Conservation (phyloP, 2,888 invertebrate genomes). For the Dione vanillae region DNA sequence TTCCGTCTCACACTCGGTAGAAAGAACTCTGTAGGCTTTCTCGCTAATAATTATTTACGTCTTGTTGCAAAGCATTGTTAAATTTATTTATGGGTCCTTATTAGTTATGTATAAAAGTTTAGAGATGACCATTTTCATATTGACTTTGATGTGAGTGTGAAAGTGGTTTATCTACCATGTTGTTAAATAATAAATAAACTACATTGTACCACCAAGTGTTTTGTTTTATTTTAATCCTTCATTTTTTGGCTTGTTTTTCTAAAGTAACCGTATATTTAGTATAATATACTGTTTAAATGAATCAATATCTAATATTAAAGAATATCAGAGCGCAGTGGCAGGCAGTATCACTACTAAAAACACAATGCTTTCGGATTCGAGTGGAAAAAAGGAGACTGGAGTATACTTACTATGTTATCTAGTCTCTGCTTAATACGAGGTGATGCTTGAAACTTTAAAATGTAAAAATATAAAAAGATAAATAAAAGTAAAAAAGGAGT, state of each 20-base stretch:
- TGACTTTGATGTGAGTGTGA: constrained; percentile 70
- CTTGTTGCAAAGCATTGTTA: constrained; percentile 75
- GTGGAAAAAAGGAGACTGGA: too few species aligned
- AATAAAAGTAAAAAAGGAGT: background rate
- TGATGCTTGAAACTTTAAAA: background rate
- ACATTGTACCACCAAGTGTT: constrained; percentile 86
- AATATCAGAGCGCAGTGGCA: too few species aligned
- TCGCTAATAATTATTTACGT: constrained; percentile 61
- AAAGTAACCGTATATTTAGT: background rate
- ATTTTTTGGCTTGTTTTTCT: background rate
- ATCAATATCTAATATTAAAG: too few species aligned
- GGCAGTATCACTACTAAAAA: too few species aligned
- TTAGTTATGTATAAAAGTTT: constrained; percentile 83
- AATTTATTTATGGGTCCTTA: constrained; percentile 74
- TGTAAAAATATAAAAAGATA: background rate
- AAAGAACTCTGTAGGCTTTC: constrained; percentile 68
- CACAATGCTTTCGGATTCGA: too few species aligned
- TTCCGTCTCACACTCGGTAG: constrained; percentile 43
- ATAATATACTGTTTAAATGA: too few species aligned
- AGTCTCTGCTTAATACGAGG: too few species aligned
- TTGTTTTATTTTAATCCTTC: constrained; percentile 67
- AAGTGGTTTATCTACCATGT: constrained; percentile 84
- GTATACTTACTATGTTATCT: too few species aligned
- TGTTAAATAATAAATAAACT: constrained; percentile 87
- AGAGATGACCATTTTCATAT: constrained; percentile 82